A percentile compares a stretch with the other conserved stretches of the same genome.
Evolutionary conservation across 1,140 invertebrate genomes (phyloP).

Genomic region (Reticulitermes speratus): DNA sequence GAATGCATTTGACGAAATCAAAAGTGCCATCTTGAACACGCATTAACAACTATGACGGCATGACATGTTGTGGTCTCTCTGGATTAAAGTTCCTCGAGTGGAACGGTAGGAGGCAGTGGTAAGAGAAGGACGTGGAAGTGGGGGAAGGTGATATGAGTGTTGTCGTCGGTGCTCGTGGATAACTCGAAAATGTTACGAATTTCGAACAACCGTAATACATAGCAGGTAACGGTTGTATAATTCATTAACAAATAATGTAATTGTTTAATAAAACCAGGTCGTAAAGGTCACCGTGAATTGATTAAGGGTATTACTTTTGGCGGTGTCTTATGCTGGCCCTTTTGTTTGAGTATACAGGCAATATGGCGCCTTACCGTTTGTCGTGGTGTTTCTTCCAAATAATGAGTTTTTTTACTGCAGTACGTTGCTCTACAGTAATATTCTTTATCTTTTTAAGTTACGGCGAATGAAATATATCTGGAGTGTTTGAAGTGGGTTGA

Average conservation of each 20-base stretch:
- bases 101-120: background rate
- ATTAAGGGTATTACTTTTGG: background rate
- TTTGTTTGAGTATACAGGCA: constrained; percentile 1
- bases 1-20: too few species aligned
- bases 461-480: background rate
- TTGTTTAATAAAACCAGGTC: background rate
- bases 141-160: too few species aligned
- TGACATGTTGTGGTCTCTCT: background rate
- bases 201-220: background rate
- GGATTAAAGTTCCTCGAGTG: background rate
- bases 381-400: background rate
- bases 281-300: background rate
- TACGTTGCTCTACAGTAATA: background rate
- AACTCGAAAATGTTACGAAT: background rate
- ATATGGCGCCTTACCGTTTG: constrained; percentile 7
- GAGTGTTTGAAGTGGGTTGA: background rate
- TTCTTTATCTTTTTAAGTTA: background rate
- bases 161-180: background rate
- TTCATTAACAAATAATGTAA: background rate
- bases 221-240: background rate
- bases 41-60: background rate
- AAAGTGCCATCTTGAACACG: background rate
- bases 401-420: background rate
- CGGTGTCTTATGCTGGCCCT: background rate
- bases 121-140: too few species aligned